These are phyloP conservation scores for Varecia variegata DNA, from an alignment of 2,797 vertebrate species.

Conservation along the genomic window DNA sequence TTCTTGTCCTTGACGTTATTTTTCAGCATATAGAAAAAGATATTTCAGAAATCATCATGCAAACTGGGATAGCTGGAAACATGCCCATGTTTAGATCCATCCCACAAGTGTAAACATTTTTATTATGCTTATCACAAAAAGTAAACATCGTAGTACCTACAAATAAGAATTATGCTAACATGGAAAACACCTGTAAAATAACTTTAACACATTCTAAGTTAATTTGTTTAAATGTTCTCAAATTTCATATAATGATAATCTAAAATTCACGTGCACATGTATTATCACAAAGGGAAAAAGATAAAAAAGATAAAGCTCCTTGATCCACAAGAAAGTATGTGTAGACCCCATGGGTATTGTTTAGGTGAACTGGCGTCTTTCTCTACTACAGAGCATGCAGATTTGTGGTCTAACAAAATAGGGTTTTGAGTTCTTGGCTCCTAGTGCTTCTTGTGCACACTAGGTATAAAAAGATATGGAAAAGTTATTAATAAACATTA, in stretches of 20 bases:
- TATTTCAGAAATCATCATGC: not conserved
- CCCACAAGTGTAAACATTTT: not conserved
- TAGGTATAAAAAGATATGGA: not conserved
- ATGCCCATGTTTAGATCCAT: not conserved
- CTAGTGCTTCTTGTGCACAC: not conserved
- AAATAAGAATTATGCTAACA: not conserved
- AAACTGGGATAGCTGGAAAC: not conserved
- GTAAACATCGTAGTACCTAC: not conserved
- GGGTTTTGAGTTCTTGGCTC: not conserved
- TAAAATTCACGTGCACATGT: not conserved
- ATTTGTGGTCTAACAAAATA: not conserved
- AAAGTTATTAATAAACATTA: not conserved
- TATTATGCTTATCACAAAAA: not conserved
- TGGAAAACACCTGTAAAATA: not conserved
- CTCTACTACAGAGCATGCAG: not conserved
- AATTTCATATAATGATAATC: not conserved
- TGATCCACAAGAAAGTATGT: not conserved
- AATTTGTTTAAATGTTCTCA: not conserved
- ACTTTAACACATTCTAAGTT: not conserved
- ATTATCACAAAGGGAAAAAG: not conserved
- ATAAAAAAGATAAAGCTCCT: not conserved
- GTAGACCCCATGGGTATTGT: too few species aligned
- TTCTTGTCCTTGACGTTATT: not conserved
- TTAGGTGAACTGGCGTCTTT: not conserved
- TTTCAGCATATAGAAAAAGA: not conserved